Evolutionary conservation across 2,888 invertebrate genomes (phyloP).

Genomic region (Augiades crinisus): DNA sequence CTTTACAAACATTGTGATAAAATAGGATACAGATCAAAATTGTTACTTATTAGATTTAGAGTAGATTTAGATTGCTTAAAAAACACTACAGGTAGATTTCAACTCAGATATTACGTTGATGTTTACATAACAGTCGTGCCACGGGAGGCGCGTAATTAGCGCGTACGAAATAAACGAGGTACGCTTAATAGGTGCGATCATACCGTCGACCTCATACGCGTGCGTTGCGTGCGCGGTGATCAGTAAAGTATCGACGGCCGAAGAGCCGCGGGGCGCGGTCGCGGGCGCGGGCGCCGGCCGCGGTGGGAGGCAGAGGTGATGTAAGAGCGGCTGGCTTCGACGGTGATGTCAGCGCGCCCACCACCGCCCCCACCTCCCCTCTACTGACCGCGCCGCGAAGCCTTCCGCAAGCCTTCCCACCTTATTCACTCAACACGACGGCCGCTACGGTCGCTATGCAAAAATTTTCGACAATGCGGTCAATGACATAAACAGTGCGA

Average conservation of each 20-base stretch:
- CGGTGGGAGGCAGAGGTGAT: conserved; percentile 69
- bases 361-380: conserved; percentile 41
- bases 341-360: conserved; percentile 79
- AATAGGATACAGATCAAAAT: no score
- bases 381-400: conserved; percentile 43
- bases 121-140: no score
- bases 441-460: background rate
- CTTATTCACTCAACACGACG: conserved; percentile 16
- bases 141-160: no score
- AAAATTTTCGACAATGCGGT: conserved; percentile 22
- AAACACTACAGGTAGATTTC: no score
- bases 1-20: no score
- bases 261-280: conserved; percentile 46
- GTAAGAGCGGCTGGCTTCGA: conserved; percentile 75
- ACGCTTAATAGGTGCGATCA: conserved; percentile 25
- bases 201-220: conserved; percentile 25
- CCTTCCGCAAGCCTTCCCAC: conserved; percentile 61
- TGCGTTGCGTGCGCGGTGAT: conserved; percentile 34
- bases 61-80: no score
- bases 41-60: no score
- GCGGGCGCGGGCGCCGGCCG: conserved; percentile 49
- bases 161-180: background rate
- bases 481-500: conserved; percentile 17
- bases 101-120: no score
- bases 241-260: conserved; percentile 47